A percentile compares a stretch with the other conserved stretches of the same genome.
Evolutionary conservation across 2,888 invertebrate genomes (phyloP).

Genomic region (Lamellibrachia columna): DNA sequence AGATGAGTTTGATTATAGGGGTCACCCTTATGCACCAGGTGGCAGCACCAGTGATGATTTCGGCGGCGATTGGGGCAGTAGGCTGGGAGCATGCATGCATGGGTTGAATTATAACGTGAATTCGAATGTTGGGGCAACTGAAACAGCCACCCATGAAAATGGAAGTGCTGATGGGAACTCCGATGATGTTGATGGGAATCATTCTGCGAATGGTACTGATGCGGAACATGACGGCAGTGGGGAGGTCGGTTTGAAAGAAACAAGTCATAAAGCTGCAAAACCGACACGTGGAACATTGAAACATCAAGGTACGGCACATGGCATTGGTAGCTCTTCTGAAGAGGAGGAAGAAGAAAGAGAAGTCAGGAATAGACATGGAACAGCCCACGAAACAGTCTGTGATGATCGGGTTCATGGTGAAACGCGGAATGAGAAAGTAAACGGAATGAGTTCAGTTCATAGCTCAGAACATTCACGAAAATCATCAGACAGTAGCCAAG

Average conservation of each 20-base stretch:
- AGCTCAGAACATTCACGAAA: background rate
- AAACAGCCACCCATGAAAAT: background rate
- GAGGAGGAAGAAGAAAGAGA: background rate
- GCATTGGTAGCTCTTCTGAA: background rate
- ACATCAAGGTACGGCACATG: background rate
- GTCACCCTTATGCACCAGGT: background rate
- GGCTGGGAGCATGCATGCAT: background rate
- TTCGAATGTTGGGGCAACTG: background rate
- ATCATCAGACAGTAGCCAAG: background rate
- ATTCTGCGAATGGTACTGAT: background rate
- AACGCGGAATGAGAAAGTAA: background rate
- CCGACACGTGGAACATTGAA: background rate
- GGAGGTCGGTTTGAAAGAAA: background rate
- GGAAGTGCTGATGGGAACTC: background rate
- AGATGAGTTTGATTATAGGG: background rate
- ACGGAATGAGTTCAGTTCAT: background rate
- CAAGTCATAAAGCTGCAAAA: background rate
- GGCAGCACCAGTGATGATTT: background rate
- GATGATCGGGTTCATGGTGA: background rate
- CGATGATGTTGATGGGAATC: background rate
- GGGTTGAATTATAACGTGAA: background rate
- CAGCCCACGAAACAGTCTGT: background rate
- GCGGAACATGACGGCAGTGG: background rate
- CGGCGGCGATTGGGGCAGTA: background rate
- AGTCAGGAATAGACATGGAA: background rate